A percentile compares a stretch with the other conserved stretches of the same genome.
phyloP scores from a whole-genome alignment of 2,888 invertebrate species.

The Oligia latruncula region DNA sequence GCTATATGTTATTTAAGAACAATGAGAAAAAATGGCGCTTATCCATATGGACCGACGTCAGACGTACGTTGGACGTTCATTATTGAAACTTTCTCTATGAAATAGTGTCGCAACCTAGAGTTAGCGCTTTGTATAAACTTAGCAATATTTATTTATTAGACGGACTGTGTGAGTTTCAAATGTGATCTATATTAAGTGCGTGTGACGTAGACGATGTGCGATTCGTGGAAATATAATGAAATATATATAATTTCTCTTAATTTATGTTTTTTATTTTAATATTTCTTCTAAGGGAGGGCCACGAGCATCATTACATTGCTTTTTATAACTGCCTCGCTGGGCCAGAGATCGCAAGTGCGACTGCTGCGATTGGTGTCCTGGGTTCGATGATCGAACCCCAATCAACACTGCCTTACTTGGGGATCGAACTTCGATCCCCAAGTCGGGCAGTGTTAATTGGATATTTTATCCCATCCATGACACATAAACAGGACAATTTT shows the following conservation, averaged over 20 bases:
- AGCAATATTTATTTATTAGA: conserved; percentile 83
- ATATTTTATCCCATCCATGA: neutral
- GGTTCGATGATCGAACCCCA: too few species aligned
- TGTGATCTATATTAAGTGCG: conserved; percentile 70
- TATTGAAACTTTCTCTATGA: conserved; percentile 43
- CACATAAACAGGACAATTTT: too few species aligned
- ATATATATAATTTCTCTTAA: conserved; percentile 89
- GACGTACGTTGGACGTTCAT: neutral
- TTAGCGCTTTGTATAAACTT: conserved; percentile 68
- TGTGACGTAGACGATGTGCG: conserved; percentile 77
- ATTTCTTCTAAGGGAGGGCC: neutral
- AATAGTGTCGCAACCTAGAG: conserved; percentile 40
- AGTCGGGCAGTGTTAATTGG: too few species aligned
- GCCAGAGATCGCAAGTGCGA: neutral
- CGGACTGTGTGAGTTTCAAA: conserved; percentile 67
- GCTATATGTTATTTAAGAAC: neutral
- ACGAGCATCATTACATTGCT: neutral
- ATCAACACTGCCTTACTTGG: too few species aligned
- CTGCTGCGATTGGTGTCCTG: neutral
- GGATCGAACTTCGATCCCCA: neutral
- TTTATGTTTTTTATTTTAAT: conserved; percentile 70
- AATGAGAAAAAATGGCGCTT: too few species aligned
- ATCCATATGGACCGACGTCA: too few species aligned
- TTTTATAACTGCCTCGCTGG: too few species aligned
- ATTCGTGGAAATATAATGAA: conserved; percentile 82